Evolutionary conservation across 2,797 vertebrate species (phyloP), one percentile per base, ranked within the genome.

Genomic region (Pseudochaenichthys georgianus): DNA sequence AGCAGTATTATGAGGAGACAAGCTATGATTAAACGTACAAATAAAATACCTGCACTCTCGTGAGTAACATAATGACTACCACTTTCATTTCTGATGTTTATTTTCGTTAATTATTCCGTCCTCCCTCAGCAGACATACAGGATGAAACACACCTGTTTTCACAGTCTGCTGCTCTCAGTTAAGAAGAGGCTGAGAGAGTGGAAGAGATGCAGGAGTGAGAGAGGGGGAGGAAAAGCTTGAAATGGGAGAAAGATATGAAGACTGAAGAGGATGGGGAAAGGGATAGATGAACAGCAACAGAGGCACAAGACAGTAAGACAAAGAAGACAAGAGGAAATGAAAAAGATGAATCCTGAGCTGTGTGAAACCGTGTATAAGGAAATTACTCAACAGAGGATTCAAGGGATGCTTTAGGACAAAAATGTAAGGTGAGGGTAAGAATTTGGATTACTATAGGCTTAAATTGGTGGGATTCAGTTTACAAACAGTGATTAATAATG

Each of bases 131-230:
- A 83, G 78, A 86, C 66, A 62, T 54, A 53, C 13, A n/a, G 50
- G 70, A 75, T 81, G 68, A 72, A 83, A 76, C 48, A 64, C 70
- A 83, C 73, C 64, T 28, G 23, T 28, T 28, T 28, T 90, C 83
- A 90, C 87, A 90, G 86, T 87, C 87, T 79, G 87, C 67, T 92
- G 89, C 82, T 78, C 81, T 83, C 82, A 78, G 85, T 86, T 84
- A 87, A 77, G 68, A 89, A 57, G 77, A 87, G 75, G 75, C 78
- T 90, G 88, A 88, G 78, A 58, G 66, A 72, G 53, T 65, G 51
- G 60, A 63, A 69, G 70, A 16, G 48, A 9, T 28, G 23, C 8
- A 19, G 42, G 34, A 5, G 54, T 5, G 34, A 38, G 34, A 38
- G 34, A 38, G 34, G 8, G 34, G 41, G 9, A 45, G 76, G 59